phyloP scores from a whole-genome alignment of 2,113 vertebrate species.

The Nasalis larvatus region DNA sequence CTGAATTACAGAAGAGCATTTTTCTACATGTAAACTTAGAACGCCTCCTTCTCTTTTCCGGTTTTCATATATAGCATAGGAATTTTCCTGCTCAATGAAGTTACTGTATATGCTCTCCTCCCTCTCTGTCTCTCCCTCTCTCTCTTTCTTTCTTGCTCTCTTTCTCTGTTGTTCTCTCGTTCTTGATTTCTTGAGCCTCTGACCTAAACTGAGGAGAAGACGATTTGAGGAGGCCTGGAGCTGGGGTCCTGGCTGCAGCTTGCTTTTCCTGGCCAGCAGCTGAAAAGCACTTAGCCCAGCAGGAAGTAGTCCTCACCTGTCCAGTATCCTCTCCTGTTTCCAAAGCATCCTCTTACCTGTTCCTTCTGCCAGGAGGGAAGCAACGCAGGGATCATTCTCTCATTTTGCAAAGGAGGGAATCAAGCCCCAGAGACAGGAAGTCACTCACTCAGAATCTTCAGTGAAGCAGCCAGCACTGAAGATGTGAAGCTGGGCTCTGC shows the following conservation, averaged over 20 bases:
- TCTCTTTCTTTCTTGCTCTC: background rate
- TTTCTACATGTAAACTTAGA: slow-evolving; percentile 69
- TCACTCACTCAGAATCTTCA: accelerated
- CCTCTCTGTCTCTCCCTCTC: background rate
- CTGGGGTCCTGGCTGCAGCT: background rate
- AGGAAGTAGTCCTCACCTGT: background rate
- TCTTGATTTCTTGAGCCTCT: background rate
- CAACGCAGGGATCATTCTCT: background rate
- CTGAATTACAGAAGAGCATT: slow-evolving; percentile 68
- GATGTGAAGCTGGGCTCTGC: background rate
- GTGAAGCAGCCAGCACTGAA: background rate
- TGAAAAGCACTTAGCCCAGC: background rate
- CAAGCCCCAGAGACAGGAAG: background rate
- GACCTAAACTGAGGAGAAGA: background rate
- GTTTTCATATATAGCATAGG: slow-evolving; percentile 77
- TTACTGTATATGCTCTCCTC: slow-evolving; percentile 77
- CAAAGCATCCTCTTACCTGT: background rate
- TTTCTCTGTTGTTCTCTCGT: no score
- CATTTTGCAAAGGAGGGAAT: background rate
- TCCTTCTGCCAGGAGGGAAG: background rate
- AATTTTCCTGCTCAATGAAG: slow-evolving; percentile 81
- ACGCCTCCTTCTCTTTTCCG: slow-evolving; percentile 72
- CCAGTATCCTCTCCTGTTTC: background rate
- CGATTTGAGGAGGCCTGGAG: background rate
- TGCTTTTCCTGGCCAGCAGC: background rate